These are phyloP conservation scores for Orthonevra nobilis DNA, from an alignment of 2,888 invertebrate species.

Conservation along the genomic window DNA sequence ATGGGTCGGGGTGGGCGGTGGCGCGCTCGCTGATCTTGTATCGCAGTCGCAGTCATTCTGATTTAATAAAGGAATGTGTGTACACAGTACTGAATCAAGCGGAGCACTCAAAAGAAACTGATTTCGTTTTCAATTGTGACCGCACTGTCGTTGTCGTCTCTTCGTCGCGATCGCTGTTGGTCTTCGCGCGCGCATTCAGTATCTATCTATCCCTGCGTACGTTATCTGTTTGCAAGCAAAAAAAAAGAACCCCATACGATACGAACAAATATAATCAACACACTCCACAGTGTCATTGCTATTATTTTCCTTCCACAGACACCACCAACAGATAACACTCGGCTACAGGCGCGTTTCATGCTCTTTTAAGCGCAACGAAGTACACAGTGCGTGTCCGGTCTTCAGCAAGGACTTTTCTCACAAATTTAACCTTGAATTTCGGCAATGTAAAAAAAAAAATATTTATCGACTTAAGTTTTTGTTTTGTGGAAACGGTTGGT, in stretches of 20 bases:
- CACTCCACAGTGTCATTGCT: slow-evolving; percentile 51
- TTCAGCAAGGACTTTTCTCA: background rate
- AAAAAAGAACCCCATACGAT: slow-evolving; percentile 36
- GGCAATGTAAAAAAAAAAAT: too few relatives aligned
- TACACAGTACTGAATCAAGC: too few relatives aligned
- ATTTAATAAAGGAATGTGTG: too few relatives aligned
- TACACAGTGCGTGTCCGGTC: background rate
- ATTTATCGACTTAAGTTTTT: too few relatives aligned
- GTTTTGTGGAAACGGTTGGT: too few relatives aligned
- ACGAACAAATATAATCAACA: slow-evolving; percentile 49
- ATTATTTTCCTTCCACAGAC: slow-evolving; percentile 47
- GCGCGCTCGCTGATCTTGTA: too few relatives aligned
- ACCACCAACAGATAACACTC: slow-evolving; percentile 31
- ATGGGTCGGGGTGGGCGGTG: too few relatives aligned
- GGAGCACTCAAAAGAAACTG: slow-evolving; percentile 11
- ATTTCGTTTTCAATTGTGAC: slow-evolving; percentile 34
- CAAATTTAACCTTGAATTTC: background rate
- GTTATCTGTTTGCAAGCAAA: slow-evolving; percentile 43
- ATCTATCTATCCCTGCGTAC: slow-evolving; percentile 46
- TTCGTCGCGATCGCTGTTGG: slow-evolving; percentile 35
- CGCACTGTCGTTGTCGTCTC: slow-evolving; percentile 44
- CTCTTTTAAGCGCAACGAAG: slow-evolving; percentile 1
- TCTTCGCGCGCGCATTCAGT: slow-evolving; percentile 19
- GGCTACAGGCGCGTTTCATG: background rate
- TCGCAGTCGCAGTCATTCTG: too few relatives aligned